Evolutionary conservation across 2,888 invertebrate genomes (phyloP), one percentile per base, ranked within the genome.

Genomic region (Epinotia ramella): DNA sequence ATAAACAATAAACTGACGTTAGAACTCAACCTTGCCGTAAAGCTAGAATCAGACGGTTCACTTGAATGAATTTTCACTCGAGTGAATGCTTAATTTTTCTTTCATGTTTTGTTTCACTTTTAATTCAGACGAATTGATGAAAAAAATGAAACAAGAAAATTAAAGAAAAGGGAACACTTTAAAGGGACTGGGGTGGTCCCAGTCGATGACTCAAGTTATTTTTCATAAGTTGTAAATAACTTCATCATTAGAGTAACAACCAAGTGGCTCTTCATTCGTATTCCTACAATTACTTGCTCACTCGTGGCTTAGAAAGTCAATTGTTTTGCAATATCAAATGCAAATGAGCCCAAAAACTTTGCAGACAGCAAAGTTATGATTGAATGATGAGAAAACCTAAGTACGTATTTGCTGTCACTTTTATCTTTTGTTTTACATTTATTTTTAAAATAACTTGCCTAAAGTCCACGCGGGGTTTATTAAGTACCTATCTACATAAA

Each of bases 311-410:
- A 65, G 65, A 70, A 70, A 66, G 40, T 60, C 65, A 70, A 70
- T 71, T 71, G 70, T 67, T 71, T 72, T 72, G 57, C 24, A 44
- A 65, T 70, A 70, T 59, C 59, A 70, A 71, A 71, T 71, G 60
- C 53, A 71, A 71, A 71, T 65, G 64, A 69, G 33, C 12, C 59
- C 66, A 24, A 76, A 76, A 76, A 72, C 71, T 76, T 76, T 67
- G 67, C 72, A 76, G 76, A 76, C 76, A 24, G 56, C 40, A 46
- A 69, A 69, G 69, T 69, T 69, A 44, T 60, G 69, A 69, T 69
- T 69, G n/a, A 59, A 44, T 28, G 66, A 5, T 53, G 24, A 44
- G 16, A 53, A 56, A 28, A 33, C 33, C 33, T 56, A 56, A 56
- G 49, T 12, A 53, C 6, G 46, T 59, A 68, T 68, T 60, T 69